A percentile compares a stretch with the other conserved stretches of the same genome.
phyloP scores from a whole-genome alignment of 1,140 invertebrate genomes.

The Heliconius hewitsoni region DNA sequence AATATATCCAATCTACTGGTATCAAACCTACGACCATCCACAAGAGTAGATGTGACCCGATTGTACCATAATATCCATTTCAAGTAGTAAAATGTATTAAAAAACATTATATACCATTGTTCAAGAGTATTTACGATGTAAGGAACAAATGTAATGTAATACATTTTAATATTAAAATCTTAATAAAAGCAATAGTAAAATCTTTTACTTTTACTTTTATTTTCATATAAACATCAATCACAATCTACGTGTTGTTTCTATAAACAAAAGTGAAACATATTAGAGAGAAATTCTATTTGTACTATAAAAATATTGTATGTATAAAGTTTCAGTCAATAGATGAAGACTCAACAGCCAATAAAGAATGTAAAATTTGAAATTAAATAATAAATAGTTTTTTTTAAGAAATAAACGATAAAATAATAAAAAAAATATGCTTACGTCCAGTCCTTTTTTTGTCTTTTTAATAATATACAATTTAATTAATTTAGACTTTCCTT shows the following conservation, averaged over 20 bases:
- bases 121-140: conserved; percentile 12
- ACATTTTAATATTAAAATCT: background rate
- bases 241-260: background rate
- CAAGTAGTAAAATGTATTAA: background rate
- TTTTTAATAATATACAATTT: too few relatives aligned
- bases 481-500: too few relatives aligned
- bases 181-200: background rate
- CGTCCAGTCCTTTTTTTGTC: too few relatives aligned
- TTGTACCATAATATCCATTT: background rate
- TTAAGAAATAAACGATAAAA: too few relatives aligned
- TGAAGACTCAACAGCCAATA: too few relatives aligned
- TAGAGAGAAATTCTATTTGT: background rate
- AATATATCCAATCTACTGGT: too few relatives aligned
- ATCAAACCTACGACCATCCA: background rate
- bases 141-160: background rate
- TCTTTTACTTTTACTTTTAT: background rate
- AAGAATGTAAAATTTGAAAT: too few relatives aligned
- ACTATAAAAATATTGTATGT: background rate
- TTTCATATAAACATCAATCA: background rate
- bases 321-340: too few relatives aligned
- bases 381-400: too few relatives aligned
- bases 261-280: background rate
- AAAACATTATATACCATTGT: background rate
- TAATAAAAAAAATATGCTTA: too few relatives aligned
- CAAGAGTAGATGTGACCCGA: background rate